These are phyloP conservation scores for Synaphobranchus kaupii DNA, from an alignment of 2,797 vertebrate genomes.

Conservation along the genomic window DNA sequence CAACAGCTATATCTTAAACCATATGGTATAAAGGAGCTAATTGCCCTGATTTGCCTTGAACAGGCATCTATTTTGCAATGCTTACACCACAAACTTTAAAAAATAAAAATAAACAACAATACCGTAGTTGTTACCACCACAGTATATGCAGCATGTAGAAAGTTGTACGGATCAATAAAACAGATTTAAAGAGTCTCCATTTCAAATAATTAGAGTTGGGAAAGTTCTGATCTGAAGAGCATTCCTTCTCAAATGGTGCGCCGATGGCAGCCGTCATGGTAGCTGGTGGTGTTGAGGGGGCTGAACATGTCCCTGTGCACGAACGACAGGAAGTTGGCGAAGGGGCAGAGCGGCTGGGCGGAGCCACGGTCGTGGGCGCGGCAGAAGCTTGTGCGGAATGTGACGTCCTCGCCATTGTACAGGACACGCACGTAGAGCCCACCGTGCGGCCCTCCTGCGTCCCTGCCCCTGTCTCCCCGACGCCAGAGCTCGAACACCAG, in stretches of 20 bases:
- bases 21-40: neutral
- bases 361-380: slow-evolving; percentile 70
- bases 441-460: slow-evolving; percentile 60
- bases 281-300: slow-evolving; percentile 82
- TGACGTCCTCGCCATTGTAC: slow-evolving; percentile 94
- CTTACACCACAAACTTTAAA: neutral
- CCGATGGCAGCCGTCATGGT: slow-evolving; percentile 85
- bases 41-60: neutral
- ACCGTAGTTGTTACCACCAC: neutral
- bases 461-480: slow-evolving; percentile 35
- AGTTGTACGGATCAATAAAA: neutral
- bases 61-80: neutral
- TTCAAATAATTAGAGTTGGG: neutral
- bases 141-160: neutral
- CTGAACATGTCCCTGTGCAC: slow-evolving; percentile 89
- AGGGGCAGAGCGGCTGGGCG: slow-evolving; percentile 85
- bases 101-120: neutral
- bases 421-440: slow-evolving; percentile 85
- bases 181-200: neutral
- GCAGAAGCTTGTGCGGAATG: slow-evolving; percentile 91
- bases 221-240: neutral
- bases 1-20: neutral
- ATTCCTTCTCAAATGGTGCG: slow-evolving; percentile 36
- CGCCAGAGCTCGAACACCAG: slow-evolving; percentile 94
- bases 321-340: slow-evolving; percentile 86